phyloP scores from a whole-genome alignment of 1,140 invertebrate genomes.

The Anoplophora glabripennis region DNA sequence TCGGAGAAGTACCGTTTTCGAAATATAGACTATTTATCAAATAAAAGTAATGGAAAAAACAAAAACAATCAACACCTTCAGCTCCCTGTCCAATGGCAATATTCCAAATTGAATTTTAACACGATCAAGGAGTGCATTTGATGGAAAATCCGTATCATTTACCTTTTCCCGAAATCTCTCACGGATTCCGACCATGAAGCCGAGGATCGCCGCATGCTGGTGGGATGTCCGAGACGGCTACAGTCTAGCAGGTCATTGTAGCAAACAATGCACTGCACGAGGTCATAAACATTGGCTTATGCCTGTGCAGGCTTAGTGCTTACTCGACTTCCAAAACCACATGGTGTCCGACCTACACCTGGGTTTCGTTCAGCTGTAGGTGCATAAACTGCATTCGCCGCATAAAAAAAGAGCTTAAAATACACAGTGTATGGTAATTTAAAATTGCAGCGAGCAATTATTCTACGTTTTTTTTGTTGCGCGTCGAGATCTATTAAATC shows the following conservation, averaged over 20 bases:
- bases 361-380: not conserved
- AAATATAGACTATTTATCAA: no score
- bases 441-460: no score
- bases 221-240: constrained; percentile 19
- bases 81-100: no score
- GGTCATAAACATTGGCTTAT: not conserved
- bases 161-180: constrained; percentile 34
- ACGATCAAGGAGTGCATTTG: no score
- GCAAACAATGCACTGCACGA: constrained; percentile 1
- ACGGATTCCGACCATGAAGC: constrained; percentile 17
- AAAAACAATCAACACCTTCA: no score
- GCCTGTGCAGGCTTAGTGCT: not conserved
- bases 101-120: no score
- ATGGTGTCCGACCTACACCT: not conserved
- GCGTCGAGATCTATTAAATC: no score
- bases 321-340: not conserved
- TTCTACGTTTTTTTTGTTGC: no score
- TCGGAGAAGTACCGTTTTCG: no score
- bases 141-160: constrained; percentile 19
- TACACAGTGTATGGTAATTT: no score
- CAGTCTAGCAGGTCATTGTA: not conserved
- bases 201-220: constrained; percentile 9
- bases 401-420: no score
- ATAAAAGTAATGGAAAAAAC: no score
- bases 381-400: not conserved